A percentile compares a stretch with the other conserved stretches of the same genome.
Conservation (phyloP, 2,797 vertebrate species). For the Sardinella longiceps region DNA sequence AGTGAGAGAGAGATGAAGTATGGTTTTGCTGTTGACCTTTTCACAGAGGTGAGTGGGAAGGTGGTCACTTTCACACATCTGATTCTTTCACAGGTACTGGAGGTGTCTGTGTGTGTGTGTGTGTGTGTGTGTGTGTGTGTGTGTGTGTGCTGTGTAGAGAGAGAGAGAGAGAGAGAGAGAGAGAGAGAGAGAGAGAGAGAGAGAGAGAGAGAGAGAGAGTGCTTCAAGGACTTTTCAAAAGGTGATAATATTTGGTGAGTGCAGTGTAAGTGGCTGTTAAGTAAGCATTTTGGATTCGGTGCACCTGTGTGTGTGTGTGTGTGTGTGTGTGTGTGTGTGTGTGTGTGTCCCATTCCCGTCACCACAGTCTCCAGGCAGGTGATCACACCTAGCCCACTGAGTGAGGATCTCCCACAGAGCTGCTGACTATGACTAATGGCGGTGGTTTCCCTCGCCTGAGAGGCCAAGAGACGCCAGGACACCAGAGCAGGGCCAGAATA, state of each 20-base stretch:
- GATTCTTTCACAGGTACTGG: not conserved
- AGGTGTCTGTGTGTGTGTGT: too few species aligned
- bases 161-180: too few species aligned
- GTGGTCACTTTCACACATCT: not conserved
- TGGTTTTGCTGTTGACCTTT: not conserved
- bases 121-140: not conserved
- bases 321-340: not conserved
- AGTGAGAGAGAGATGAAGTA: too few species aligned
- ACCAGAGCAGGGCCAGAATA: not conserved
- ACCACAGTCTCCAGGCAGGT: not conserved
- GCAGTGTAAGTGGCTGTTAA: not conserved
- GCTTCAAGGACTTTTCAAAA: too few species aligned
- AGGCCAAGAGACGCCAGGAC: slow-evolving; percentile 5
- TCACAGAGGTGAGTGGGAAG: not conserved
- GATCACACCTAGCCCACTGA: slow-evolving; percentile 53
- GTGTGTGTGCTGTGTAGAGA: not conserved
- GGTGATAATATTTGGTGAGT: not conserved
- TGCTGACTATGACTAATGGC: slow-evolving; percentile 52
- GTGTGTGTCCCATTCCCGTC: not conserved
- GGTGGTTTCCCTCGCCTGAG: slow-evolving; percentile 21
- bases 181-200: too few species aligned
- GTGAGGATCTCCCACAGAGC: slow-evolving; percentile 27
- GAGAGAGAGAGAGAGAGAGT: too few species aligned
- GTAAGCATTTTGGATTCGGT: not conserved
- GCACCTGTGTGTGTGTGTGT: not conserved